Base-by-base conservation (phyloP, 2,797 vertebrate genomes). In the Glyptemys insculpta region DNA sequence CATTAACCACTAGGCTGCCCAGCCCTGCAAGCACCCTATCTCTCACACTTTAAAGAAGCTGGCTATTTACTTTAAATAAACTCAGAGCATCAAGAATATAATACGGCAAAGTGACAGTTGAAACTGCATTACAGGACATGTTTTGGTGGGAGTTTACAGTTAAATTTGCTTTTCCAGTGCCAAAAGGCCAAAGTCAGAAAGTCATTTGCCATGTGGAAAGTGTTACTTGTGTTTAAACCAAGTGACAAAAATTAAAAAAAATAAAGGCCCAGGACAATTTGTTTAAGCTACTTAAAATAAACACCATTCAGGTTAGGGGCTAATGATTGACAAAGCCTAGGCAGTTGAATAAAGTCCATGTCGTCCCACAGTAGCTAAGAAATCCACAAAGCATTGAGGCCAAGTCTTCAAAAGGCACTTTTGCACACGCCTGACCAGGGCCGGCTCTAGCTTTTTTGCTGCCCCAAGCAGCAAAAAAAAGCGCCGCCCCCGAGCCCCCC, bases 141-240 rank as follows among this genome's bases (percentile, higher is more conserved):
- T 34, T 79, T 25, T 44, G 14, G 5, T 3, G 3, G 31, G 44
- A 79, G 18, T 44, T 34, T 85, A 81, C n/a, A 53, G 53, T 82
- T 54, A 25, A 41, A 1, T 56, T 81, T 65, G 83, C 50, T 62
- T 86, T 87, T 78, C 29, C 56, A 68, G 31, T 57, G 47, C 31
- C 74, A 76, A 84, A 92, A 62, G 79, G 62, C 85, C 91, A 57
- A 12, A 59, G 44, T 62, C 82, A 56, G 12, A 62, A 90, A 74
- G 41, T 25, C 65, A 56, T 79, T 86, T 95, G 2, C 56, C 29
- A 57, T 79, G 62, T 76, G 86, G 82, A 59, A 88, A 79, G 3
- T 47, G 37, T 87, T 94, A n/a, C 18, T 68, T 76, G 62, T 87
- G 56, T 91, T 83, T 88, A 79, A 94, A 80, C 88, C 52, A 80